Conservation (phyloP, 2,888 invertebrate genomes). For the Pseudococcus jackbeardsleyi region DNA sequence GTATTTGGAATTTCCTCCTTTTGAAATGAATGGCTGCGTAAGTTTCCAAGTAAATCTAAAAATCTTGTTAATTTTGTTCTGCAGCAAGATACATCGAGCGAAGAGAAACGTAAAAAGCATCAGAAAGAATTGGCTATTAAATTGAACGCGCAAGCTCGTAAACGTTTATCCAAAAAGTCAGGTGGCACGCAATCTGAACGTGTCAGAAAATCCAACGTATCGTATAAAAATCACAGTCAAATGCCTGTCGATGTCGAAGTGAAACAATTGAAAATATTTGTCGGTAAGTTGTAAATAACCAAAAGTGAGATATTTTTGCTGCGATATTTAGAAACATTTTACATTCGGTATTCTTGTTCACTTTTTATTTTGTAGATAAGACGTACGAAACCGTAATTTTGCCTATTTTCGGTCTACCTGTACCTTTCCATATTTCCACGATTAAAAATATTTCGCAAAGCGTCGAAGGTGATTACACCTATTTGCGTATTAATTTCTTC, state of each 20-base stretch:
- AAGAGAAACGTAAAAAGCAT: slow-evolving; percentile 97
- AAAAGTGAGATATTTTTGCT: too few species aligned
- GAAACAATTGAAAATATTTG: slow-evolving; percentile 92
- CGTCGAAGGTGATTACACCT: slow-evolving; percentile 98
- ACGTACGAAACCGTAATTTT: slow-evolving; percentile 99
- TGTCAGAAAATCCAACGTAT: slow-evolving; percentile 92
- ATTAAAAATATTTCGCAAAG: slow-evolving; percentile 99
- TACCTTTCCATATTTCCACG: slow-evolving; percentile 98
- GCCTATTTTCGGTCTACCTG: slow-evolving; percentile 95
- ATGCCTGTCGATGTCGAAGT: slow-evolving; percentile 96
- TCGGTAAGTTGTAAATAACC: slow-evolving; percentile 76
- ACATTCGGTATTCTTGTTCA: too few species aligned
- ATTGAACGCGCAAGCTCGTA: slow-evolving; percentile 93
- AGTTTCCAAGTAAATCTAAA: background rate
- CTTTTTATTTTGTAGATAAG: slow-evolving; percentile 76
- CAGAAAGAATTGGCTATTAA: slow-evolving; percentile 93
- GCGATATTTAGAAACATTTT: too few species aligned
- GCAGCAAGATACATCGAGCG: slow-evolving; percentile 77
- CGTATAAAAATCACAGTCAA: slow-evolving; percentile 91
- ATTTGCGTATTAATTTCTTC: slow-evolving; percentile 97
- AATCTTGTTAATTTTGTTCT: background rate
- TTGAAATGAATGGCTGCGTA: background rate
- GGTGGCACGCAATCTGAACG: slow-evolving; percentile 88
- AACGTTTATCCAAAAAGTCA: slow-evolving; percentile 86
- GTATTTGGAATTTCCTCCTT: slow-evolving; percentile 68